A percentile compares a stretch with the other conserved stretches of the same genome.
These are phyloP conservation scores for Halictus rubicundus DNA, from an alignment of 1,140 invertebrate genomes.

Conservation along the genomic window DNA sequence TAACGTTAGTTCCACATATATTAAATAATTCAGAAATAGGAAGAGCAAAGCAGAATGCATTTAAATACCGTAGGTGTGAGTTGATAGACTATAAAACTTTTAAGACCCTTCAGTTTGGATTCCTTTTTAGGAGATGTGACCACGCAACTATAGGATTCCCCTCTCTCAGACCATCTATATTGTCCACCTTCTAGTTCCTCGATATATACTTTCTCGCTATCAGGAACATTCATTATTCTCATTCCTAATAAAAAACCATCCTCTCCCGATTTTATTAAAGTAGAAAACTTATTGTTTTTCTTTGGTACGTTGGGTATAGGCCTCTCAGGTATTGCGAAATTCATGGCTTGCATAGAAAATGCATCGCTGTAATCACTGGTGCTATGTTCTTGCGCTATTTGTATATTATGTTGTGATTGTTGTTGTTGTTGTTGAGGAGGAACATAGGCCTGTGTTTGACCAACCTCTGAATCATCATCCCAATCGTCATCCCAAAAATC, in stretches of 20 bases:
- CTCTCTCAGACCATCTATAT: constrained; percentile 87
- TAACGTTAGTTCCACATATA: neutral
- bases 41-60: neutral
- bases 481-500: constrained; percentile 93
- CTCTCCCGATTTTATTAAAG: constrained; percentile 94
- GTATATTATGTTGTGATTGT: constrained; percentile 72
- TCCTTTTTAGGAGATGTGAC: constrained; percentile 98
- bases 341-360: constrained; percentile 78
- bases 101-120: constrained; percentile 97
- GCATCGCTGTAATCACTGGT: constrained; percentile 77
- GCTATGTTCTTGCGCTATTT: constrained; percentile 63
- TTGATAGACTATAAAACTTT: constrained; percentile 98
- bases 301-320: constrained; percentile 82
- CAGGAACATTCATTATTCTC: constrained; percentile 86
- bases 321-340: constrained; percentile 82
- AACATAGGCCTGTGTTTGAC: constrained; percentile 86
- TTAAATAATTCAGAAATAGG: neutral
- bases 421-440: constrained; percentile 78
- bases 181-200: constrained; percentile 85
- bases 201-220: constrained; percentile 89
- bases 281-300: constrained; percentile 94
- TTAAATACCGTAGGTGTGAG: constrained; percentile 90
- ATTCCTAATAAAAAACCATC: constrained; percentile 95
- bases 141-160: constrained; percentile 89
- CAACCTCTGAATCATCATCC: constrained; percentile 93